phyloP scores from a whole-genome alignment of 2,113 vertebrate genomes.

The Proteles cristata region DNA sequence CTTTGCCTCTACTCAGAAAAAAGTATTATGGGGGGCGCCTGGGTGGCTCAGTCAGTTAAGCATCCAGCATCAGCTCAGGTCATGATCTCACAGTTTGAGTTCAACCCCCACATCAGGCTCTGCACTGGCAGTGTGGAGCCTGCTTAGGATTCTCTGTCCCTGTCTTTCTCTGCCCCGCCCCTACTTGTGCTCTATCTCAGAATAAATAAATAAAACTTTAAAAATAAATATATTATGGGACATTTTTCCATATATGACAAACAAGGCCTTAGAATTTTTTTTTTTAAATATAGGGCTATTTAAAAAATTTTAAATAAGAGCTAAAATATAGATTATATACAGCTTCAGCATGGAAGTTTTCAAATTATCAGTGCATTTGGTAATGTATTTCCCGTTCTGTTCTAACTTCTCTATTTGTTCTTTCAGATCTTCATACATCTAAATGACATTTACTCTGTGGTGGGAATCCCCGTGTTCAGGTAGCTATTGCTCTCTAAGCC shows the following conservation, averaged over 20 bases:
- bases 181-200: no score
- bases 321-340: background rate
- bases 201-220: no score
- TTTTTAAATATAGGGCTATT: background rate
- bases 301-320: background rate
- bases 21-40: background rate
- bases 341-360: constrained; percentile 26
- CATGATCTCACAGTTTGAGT: no score
- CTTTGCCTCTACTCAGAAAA: background rate
- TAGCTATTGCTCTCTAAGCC: constrained; percentile 68
- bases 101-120: no score
- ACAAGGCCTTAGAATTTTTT: background rate
- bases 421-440: constrained; percentile 92
- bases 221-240: background rate
- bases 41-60: no score
- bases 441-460: constrained; percentile 90
- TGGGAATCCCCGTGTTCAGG: constrained; percentile 95
- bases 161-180: no score
- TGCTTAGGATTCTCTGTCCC: no score
- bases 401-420: constrained; percentile 2
- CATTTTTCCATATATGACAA: background rate
- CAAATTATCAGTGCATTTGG: background rate
- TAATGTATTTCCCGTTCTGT: background rate
- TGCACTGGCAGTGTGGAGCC: no score
- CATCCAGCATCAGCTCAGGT: no score